A percentile compares a stretch with the other conserved stretches of the same genome.
Evolutionary conservation across 2,113 vertebrate genomes (phyloP).

Genomic region (Phainopepla nitens): DNA sequence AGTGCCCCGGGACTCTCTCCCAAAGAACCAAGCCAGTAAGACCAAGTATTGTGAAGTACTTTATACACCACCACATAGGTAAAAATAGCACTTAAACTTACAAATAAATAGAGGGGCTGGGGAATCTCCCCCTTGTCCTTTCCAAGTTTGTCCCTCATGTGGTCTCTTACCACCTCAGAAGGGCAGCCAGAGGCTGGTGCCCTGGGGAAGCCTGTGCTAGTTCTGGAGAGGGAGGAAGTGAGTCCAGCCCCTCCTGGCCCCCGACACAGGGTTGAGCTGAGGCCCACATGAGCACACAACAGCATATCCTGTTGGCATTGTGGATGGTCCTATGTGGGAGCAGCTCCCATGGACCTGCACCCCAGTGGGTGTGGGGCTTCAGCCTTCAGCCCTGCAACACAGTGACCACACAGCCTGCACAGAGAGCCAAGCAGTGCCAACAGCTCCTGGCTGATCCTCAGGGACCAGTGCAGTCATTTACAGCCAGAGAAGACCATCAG

Average conservation of each 20-base stretch:
- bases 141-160: neutral
- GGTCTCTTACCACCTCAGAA: neutral
- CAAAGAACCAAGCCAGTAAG: neutral
- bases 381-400: neutral
- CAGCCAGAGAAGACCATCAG: neutral
- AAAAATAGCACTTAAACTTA: slow-evolving; percentile 53
- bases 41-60: neutral
- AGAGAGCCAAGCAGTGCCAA: neutral
- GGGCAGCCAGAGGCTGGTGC: neutral
- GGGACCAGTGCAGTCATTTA: neutral
- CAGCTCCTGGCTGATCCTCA: neutral
- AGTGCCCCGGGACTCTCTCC: neutral
- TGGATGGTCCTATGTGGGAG: neutral
- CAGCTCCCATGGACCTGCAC: neutral
- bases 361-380: neutral
- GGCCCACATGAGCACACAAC: accelerated
- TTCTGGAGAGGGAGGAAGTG: neutral
- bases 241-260: neutral
- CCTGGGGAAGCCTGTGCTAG: neutral
- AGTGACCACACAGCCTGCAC: neutral
- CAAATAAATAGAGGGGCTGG: slow-evolving; percentile 47
- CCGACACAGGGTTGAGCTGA: neutral
- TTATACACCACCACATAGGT: slow-evolving; percentile 16
- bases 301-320: accelerated
- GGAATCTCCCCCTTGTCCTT: slow-evolving; percentile 11